Conservation (phyloP, 2,888 invertebrate species). For the Adelognathus sp. region DNA sequence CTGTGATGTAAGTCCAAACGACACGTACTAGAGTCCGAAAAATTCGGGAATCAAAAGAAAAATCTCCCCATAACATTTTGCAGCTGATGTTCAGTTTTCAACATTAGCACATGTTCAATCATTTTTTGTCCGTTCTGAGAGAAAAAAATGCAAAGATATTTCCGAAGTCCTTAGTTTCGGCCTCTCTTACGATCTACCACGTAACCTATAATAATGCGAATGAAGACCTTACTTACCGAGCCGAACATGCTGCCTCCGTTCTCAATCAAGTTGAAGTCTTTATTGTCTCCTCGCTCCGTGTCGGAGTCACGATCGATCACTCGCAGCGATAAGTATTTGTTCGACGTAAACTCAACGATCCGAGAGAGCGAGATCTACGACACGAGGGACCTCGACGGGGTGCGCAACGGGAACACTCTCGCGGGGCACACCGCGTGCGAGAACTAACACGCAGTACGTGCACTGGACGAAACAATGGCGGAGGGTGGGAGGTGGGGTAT, state of each 20-base stretch:
- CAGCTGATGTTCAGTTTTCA: not conserved
- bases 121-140: not conserved
- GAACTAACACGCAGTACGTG: conserved; percentile 1
- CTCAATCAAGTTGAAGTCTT: conserved; percentile 22
- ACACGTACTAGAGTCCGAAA: not conserved
- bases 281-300: conserved; percentile 11
- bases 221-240: conserved; percentile 38
- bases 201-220: conserved; percentile 36
- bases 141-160: not conserved
- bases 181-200: not conserved
- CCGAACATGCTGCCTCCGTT: conserved; percentile 43
- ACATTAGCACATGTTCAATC: not conserved
- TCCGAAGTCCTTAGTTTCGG: not conserved
- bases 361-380: conserved; percentile 1
- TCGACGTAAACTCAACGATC: conserved; percentile 8
- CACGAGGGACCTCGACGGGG: not conserved
- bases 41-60: not conserved
- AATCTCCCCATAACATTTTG: not conserved
- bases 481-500: conserved; percentile 19
- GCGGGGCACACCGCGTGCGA: not conserved
- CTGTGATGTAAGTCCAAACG: not conserved
- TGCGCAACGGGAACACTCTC: not conserved
- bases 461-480: conserved; percentile 13
- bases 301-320: not conserved
- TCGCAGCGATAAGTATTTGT: conserved; percentile 53